These are phyloP conservation scores for Malurus cyaneus DNA, from an alignment of 2,113 vertebrate species.

Conservation along the genomic window DNA sequence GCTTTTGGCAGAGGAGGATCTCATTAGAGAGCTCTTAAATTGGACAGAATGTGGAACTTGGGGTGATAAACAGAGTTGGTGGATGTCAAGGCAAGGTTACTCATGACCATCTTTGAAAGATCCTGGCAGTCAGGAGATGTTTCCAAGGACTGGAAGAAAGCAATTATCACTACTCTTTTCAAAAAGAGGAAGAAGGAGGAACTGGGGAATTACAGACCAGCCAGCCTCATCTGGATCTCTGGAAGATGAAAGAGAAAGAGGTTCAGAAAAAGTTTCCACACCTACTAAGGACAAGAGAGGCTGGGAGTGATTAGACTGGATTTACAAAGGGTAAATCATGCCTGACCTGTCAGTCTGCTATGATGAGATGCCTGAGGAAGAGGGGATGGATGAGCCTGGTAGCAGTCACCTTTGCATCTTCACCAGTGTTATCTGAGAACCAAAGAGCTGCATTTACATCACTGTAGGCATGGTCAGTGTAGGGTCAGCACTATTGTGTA, in stretches of 20 bases:
- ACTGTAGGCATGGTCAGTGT: neutral
- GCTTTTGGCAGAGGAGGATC: neutral
- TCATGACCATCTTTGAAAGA: neutral
- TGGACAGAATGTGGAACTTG: neutral
- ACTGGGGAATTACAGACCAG: neutral
- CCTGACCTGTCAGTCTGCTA: neutral
- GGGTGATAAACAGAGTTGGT: neutral
- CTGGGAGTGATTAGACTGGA: no score
- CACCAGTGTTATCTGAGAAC: neutral
- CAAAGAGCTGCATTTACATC: neutral
- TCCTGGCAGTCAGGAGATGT: neutral
- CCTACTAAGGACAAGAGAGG: neutral
- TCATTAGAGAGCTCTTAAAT: neutral
- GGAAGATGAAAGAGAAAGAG: neutral
- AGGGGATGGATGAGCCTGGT: neutral
- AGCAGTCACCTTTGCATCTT: neutral
- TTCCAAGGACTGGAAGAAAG: neutral
- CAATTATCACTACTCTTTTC: neutral
- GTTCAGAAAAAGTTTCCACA: neutral
- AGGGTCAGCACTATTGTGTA: neutral
- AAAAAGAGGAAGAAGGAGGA: neutral
- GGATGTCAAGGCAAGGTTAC: neutral
- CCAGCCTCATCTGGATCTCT: fast-evolving
- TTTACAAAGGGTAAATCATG: neutral
- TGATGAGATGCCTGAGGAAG: neutral